phyloP scores from a whole-genome alignment of 1,140 invertebrate species.

The Brachionus manjavacas region DNA sequence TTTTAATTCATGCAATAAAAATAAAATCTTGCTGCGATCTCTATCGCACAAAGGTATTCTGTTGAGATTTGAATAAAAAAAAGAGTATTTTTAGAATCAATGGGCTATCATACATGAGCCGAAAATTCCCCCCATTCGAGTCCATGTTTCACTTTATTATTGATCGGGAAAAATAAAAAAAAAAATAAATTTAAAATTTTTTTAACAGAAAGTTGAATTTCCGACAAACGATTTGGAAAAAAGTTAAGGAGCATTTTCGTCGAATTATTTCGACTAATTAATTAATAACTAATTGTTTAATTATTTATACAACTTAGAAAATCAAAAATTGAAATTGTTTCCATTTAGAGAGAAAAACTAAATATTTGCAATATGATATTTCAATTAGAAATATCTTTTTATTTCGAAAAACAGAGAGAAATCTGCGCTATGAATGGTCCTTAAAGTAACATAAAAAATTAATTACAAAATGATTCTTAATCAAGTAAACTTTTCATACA shows the following conservation, averaged over 20 bases:
- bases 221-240: background rate
- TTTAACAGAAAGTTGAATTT: background rate
- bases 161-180: background rate
- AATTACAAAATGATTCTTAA: conserved; percentile 42
- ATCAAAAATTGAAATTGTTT: conserved; percentile 37
- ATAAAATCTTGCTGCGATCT: background rate
- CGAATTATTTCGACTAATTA: conserved; percentile 27
- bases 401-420: background rate
- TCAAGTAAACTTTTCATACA: conserved; percentile 22
- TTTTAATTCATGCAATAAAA: conserved; percentile 1
- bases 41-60: background rate
- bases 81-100: background rate
- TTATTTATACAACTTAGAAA: conserved; percentile 36
- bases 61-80: background rate
- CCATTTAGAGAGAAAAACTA: background rate
- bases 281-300: conserved; percentile 38
- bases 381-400: conserved; percentile 19
- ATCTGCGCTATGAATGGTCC: conserved; percentile 4
- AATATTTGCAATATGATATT: conserved; percentile 37
- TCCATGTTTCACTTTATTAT: background rate
- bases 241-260: background rate
- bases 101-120: background rate
- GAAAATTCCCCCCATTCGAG: background rate
- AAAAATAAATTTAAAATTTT: background rate
- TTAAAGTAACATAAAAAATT: conserved; percentile 36